Base-by-base conservation (phyloP, 2,113 vertebrate species). In the Cyanistes caeruleus region DNA sequence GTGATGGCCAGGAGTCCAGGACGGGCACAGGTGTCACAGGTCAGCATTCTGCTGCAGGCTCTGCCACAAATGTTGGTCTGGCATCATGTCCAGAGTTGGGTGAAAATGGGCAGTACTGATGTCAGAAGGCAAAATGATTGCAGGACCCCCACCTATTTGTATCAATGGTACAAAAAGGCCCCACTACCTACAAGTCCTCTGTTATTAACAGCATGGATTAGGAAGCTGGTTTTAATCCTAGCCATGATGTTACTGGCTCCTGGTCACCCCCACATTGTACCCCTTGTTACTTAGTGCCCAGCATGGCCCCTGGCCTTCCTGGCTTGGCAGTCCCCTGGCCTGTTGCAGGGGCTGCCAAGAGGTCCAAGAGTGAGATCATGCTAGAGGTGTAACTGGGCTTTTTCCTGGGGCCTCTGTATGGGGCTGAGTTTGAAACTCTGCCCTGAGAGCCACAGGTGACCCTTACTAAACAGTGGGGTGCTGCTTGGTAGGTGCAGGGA, bases 1-100 rank as follows among this genome's bases (percentile, higher is more conserved):
- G 25, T 52, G 35, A 14, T 30, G 30, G 12, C 23, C 43, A 59
- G 74, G 43, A 73, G 35, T 48, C 49, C 41, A 49, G 49, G 46
- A 46, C 5, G 18, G 28, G 15, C 48, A 28, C 0, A 4, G 13
- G 9, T 13, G 8, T 76, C 39, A 16, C 24, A 72, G 78, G 35
- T 65, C 58, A 52, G 52, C 2, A 0, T 19, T 75, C 65, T 9
- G 3, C 69, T 73, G 48, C 48, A 33, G 23, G 24, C 39, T 79
- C 65, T 90, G 72, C 65, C 0, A 0, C 7, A 20, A 35, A 25
- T 31, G 17, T 77, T 0, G 0, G 15, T 55, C 43, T 76, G 62
- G 24, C 48, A 31, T 60, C 13, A 2, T 53, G 41, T 76, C 37
- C 31, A 33, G 24, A 60, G 43, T 0, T 65, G n/a, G 24, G 48